phyloP scores from a whole-genome alignment of 2,797 vertebrate genomes.

The Threskiornis aethiopicus region DNA sequence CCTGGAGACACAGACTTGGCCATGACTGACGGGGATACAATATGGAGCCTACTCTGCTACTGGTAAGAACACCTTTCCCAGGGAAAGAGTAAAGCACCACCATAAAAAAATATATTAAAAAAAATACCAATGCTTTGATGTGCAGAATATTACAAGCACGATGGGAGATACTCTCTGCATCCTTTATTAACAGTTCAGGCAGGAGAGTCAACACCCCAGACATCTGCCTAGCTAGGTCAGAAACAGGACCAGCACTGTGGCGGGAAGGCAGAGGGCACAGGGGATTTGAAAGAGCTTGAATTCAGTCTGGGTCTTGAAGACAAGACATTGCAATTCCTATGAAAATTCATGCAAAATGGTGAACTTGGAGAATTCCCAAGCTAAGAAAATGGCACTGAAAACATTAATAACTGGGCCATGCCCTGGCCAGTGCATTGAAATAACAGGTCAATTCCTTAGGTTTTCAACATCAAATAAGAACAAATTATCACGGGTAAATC shows the following conservation, averaged over 20 bases:
- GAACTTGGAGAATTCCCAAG: neutral
- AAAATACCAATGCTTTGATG: neutral
- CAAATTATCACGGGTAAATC: neutral
- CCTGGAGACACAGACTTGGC: neutral
- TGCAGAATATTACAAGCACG: neutral
- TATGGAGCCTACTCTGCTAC: neutral
- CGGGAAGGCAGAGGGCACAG: neutral
- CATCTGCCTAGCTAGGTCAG: neutral
- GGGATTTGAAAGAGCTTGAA: neutral
- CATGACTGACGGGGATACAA: neutral
- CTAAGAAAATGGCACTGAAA: neutral
- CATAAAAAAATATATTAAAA: neutral
- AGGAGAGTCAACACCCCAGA: neutral
- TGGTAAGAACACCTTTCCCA: neutral
- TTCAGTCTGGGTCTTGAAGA: neutral
- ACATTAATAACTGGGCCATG: neutral
- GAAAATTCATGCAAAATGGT: neutral
- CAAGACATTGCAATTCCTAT: neutral
- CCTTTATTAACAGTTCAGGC: neutral
- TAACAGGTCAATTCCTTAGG: neutral
- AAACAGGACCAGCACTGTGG: neutral
- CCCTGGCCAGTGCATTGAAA: neutral
- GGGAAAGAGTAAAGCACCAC: neutral
- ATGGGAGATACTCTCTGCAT: neutral
- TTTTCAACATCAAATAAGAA: neutral